phyloP scores from a whole-genome alignment of 2,113 vertebrate species.

The Benitochromis conjunctus region DNA sequence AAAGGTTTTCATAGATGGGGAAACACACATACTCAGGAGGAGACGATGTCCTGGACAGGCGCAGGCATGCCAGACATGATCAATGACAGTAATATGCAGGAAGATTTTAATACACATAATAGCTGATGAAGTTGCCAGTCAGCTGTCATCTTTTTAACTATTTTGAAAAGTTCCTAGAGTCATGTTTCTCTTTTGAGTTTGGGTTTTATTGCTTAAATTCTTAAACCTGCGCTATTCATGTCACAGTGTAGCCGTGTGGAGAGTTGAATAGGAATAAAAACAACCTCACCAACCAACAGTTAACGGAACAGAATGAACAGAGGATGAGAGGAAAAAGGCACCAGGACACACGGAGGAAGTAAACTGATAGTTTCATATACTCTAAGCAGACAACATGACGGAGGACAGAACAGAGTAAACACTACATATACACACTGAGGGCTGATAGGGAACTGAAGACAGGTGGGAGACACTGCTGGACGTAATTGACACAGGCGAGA shows the following conservation, averaged over 20 bases:
- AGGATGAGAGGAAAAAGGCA: neutral
- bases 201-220: neutral
- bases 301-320: neutral
- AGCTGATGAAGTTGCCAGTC: neutral
- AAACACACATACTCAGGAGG: neutral
- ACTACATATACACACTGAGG: neutral
- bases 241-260: neutral
- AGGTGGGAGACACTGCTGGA: neutral
- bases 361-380: neutral
- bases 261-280: neutral
- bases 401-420: neutral
- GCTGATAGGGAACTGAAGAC: neutral
- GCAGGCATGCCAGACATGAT: neutral
- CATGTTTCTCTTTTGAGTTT: neutral
- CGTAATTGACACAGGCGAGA: neutral
- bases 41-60: neutral
- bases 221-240: neutral
- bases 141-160: neutral
- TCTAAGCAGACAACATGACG: neutral
- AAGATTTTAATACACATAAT: neutral
- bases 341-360: neutral
- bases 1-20: neutral
- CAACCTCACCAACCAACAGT: neutral
- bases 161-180: neutral
- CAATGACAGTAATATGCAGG: neutral